Percentiles rank a stretch among this genome's conserved stretches.
These are phyloP conservation scores for Acyrthosiphon pisum DNA, from an alignment of 1,140 invertebrate genomes.

Conservation along the genomic window DNA sequence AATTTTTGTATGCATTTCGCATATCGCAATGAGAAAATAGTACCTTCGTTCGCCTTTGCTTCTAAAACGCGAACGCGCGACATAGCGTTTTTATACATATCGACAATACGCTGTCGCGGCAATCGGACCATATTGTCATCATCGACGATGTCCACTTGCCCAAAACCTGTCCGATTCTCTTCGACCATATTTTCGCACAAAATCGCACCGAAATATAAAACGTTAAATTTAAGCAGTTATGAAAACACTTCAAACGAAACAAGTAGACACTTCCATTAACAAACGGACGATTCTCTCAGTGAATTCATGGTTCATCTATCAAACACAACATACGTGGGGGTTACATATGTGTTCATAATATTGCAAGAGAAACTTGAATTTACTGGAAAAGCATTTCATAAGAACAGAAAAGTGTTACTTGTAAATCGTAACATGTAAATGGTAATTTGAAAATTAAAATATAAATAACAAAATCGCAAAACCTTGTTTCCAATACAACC, in stretches of 20 bases:
- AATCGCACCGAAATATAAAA: constrained; percentile 24
- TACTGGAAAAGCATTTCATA: background rate
- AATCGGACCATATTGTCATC: constrained; percentile 53
- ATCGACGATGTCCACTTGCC: constrained; percentile 43
- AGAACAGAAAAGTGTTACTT: background rate
- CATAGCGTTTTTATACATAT: constrained; percentile 57
- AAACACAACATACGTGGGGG: background rate
- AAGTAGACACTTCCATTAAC: constrained; percentile 28
- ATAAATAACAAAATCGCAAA: background rate
- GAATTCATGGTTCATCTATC: background rate
- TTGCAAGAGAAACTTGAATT: background rate
- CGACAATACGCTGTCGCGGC: constrained; percentile 56
- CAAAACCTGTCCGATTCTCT: constrained; percentile 38
- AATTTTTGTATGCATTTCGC: constrained; percentile 18
- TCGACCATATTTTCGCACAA: constrained; percentile 47
- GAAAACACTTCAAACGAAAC: constrained; percentile 21
- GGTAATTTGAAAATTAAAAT: background rate
- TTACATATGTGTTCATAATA: background rate
- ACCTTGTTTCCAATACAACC: constrained; percentile 34
- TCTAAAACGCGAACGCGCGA: constrained; percentile 57
- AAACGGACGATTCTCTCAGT: constrained; percentile 4
- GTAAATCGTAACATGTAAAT: background rate
- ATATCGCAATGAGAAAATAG: constrained; percentile 45
- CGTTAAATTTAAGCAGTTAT: background rate
- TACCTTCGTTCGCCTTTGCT: constrained; percentile 55